Percentiles rank a stretch among this genome's conserved stretches.
Conservation (phyloP, 1,140 invertebrate genomes). For the Acromyrmex charruanus region DNA sequence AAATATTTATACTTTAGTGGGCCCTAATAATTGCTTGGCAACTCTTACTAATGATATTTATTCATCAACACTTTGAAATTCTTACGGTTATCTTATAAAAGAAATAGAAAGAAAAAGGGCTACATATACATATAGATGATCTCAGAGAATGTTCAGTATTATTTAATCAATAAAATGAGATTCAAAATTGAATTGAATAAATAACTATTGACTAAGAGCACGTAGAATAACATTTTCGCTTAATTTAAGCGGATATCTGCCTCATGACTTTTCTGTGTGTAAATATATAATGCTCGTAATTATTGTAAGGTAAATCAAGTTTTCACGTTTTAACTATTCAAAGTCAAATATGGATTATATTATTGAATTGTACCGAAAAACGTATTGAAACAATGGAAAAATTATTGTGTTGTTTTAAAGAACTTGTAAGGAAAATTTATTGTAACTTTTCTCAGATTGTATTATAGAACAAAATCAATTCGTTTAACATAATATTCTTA, state of each 20-base stretch:
- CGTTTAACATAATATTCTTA: neutral
- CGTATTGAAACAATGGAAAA: neutral
- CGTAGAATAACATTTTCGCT: neutral
- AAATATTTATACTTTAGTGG: slow-evolving; percentile 20
- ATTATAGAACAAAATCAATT: neutral
- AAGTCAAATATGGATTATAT: neutral
- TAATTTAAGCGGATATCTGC: neutral
- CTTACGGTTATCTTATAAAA: neutral
- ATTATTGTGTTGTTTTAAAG: slow-evolving; percentile 7
- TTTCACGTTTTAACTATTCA: slow-evolving; percentile 27
- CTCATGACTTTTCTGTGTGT: neutral
- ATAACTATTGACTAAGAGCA: slow-evolving; percentile 18
- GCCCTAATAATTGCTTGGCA: slow-evolving; percentile 31
- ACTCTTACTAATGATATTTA: neutral
- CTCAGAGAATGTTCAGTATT: slow-evolving; percentile 31
- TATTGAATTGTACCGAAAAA: neutral
- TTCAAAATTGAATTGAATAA: slow-evolving; percentile 28
- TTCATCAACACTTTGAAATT: slow-evolving; percentile 19
- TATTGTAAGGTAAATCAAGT: neutral
- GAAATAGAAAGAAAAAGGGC: neutral
- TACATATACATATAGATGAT: slow-evolving; percentile 4
- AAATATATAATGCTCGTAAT: slow-evolving; percentile 4
- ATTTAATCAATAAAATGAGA: slow-evolving; percentile 34
- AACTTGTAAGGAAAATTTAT: slow-evolving; percentile 34
- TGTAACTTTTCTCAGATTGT: slow-evolving; percentile 28